A percentile compares a stretch with the other conserved stretches of the same genome.
phyloP scores from a whole-genome alignment of 2,797 vertebrate species.

The Cephalopachus bancanus region DNA sequence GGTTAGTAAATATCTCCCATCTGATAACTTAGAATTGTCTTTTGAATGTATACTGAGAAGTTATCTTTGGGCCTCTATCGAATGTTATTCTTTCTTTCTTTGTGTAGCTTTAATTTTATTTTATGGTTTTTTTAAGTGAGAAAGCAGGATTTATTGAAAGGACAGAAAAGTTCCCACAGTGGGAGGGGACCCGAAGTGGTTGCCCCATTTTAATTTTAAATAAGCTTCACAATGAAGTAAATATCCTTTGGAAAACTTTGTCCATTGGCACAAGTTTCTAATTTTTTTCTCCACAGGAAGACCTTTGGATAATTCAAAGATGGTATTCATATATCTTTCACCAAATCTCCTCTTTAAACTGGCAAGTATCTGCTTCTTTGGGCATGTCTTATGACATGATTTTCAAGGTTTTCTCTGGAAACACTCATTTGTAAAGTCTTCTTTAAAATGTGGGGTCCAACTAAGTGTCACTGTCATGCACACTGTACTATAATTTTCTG shows the following conservation, averaged over 20 bases:
- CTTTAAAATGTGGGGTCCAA: not conserved
- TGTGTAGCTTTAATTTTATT: not conserved
- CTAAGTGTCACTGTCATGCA: too few species aligned
- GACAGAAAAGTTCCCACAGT: too few species aligned
- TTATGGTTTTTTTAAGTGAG: too few species aligned
- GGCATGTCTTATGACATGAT: not conserved
- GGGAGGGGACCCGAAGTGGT: too few species aligned
- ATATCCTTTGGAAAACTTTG: not conserved
- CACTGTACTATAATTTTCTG: too few species aligned
- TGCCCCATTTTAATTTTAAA: not conserved
- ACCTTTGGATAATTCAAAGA: not conserved
- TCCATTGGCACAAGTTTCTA: not conserved
- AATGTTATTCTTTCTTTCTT: not conserved
- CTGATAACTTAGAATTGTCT: not conserved
- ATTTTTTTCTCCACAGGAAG: not conserved
- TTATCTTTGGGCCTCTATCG: not conserved
- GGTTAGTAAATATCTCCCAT: not conserved
- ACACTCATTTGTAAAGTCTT: not conserved
- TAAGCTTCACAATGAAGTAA: not conserved
- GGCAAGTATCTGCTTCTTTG: not conserved
- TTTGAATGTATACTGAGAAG: not conserved
- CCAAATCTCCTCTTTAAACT: not conserved
- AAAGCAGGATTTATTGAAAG: too few species aligned
- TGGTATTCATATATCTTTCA: not conserved
- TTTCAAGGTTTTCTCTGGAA: not conserved